Evolutionary conservation across 2,888 invertebrate species (phyloP).

Genomic region (Drosophila suboccidentalis): DNA sequence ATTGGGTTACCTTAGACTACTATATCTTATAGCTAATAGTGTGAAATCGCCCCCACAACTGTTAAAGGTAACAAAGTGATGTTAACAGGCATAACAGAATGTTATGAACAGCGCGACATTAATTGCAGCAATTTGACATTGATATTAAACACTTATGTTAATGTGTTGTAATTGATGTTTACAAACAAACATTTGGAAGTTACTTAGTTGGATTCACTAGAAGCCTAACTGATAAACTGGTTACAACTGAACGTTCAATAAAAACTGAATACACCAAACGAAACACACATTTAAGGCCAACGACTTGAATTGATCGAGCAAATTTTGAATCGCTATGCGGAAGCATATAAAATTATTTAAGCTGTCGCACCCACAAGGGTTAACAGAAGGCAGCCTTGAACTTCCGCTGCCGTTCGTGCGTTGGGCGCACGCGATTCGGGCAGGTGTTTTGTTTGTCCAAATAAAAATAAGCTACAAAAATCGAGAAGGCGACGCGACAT

Average conservation of each 20-base stretch:
- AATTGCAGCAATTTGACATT: background rate
- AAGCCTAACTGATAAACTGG: background rate
- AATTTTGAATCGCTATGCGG: slow-evolving; percentile 39
- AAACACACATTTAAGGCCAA: slow-evolving; percentile 20
- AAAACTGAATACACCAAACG: slow-evolving; percentile 1
- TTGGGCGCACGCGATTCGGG: slow-evolving; percentile 43
- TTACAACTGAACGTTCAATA: slow-evolving; percentile 14
- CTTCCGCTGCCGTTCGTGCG: slow-evolving; percentile 41
- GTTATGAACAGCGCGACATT: background rate
- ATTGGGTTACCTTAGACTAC: too few relatives aligned
- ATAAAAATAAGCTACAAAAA: slow-evolving; percentile 4
- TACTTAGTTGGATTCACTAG: background rate
- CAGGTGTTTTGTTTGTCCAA: background rate
- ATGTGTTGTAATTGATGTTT: too few relatives aligned
- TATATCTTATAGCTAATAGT: background rate
- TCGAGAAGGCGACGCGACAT: slow-evolving; percentile 14
- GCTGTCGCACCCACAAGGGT: slow-evolving; percentile 30
- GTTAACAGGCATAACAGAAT: background rate
- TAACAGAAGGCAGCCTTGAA: slow-evolving; percentile 51
- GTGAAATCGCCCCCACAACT: background rate
- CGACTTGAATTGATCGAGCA: slow-evolving; percentile 15
- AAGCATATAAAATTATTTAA: slow-evolving; percentile 34
- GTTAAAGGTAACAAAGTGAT: background rate
- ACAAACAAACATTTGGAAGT: background rate
- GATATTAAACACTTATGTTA: background rate